Evolutionary conservation across 2,888 invertebrate genomes (phyloP).

Genomic region (Mythimna vitellina): DNA sequence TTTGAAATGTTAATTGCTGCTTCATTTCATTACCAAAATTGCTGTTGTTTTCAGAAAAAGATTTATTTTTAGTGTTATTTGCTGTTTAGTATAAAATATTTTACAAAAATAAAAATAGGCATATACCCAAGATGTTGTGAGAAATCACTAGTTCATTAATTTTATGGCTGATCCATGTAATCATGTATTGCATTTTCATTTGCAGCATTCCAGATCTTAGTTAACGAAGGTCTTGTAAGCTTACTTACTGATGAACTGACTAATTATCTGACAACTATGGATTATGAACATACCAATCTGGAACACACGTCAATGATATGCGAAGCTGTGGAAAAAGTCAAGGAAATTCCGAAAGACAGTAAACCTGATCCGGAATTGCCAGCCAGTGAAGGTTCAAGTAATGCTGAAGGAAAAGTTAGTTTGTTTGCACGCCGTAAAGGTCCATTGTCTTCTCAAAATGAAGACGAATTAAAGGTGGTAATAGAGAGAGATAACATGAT

Average conservation of each 20-base stretch:
- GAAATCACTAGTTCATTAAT: background rate
- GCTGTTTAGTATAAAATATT: no score
- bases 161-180: background rate
- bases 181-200: constrained; percentile 1
- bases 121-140: background rate
- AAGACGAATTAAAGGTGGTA: constrained; percentile 84
- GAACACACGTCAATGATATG: constrained; percentile 65
- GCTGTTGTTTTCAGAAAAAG: no score
- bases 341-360: constrained; percentile 47
- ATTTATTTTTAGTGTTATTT: no score
- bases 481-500: constrained; percentile 89
- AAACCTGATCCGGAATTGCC: constrained; percentile 42
- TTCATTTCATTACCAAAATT: no score
- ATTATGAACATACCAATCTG: constrained; percentile 80
- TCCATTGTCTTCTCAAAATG: constrained; percentile 72
- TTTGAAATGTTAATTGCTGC: no score
- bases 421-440: constrained; percentile 78
- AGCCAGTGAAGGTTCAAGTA: constrained; percentile 45
- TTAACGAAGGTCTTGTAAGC: constrained; percentile 85
- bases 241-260: constrained; percentile 84
- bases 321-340: constrained; percentile 62
- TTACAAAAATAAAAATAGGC: no score
- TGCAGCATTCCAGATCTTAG: constrained; percentile 85
- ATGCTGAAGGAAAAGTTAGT: constrained; percentile 66
- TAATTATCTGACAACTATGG: constrained; percentile 82